Evolutionary conservation across 2,797 vertebrate genomes (phyloP).

Genomic region (Onychomys leucogaster): DNA sequence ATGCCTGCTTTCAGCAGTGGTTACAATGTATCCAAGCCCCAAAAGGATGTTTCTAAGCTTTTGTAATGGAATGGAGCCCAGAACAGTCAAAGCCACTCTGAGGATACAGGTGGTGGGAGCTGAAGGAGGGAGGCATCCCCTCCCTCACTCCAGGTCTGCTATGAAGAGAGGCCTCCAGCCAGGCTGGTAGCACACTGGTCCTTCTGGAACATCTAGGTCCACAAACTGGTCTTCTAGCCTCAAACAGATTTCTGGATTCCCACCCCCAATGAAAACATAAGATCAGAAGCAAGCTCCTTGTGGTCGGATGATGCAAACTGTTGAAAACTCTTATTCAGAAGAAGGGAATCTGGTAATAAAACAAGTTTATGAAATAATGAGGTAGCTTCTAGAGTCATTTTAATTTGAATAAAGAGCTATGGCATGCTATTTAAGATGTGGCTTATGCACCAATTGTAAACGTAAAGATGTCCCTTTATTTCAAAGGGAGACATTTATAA

Average conservation of each 20-base stretch:
- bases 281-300: not conserved
- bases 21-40: not conserved
- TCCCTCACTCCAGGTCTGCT: not conserved
- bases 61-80: not conserved
- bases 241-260: not conserved
- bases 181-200: not conserved
- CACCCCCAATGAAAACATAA: not conserved
- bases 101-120: too few relatives aligned
- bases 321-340: not conserved
- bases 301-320: not conserved
- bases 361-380: not conserved
- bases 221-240: not conserved
- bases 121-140: not conserved
- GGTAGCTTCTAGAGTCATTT: not conserved
- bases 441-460: not conserved
- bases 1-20: not conserved
- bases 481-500: conserved; percentile 28
- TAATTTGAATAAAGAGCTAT: conserved; percentile 20
- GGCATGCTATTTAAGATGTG: not conserved
- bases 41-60: not conserved
- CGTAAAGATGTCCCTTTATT: not conserved
- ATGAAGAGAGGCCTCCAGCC: not conserved
- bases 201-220: not conserved
- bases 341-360: not conserved
- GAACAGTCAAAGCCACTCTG: not conserved